Evolutionary conservation across 2,797 vertebrate species (phyloP).

Genomic region (Echiichthys vipera): DNA sequence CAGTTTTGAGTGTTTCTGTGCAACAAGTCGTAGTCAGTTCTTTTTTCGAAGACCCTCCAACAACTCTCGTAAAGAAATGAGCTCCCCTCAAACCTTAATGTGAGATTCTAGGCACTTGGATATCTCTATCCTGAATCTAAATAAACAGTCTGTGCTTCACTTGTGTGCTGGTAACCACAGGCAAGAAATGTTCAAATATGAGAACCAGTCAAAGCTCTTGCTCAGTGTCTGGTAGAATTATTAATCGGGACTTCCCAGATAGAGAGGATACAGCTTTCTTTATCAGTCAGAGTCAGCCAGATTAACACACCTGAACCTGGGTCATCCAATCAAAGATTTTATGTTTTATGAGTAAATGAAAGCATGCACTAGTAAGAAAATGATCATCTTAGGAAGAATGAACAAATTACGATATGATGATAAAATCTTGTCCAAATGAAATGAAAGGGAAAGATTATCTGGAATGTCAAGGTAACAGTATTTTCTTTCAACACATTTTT

Average conservation of each 20-base stretch:
- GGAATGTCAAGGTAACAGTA: neutral
- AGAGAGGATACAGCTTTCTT: neutral
- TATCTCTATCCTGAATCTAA: neutral
- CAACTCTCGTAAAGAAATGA: neutral
- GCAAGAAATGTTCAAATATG: neutral
- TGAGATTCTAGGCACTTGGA: neutral
- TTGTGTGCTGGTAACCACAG: neutral
- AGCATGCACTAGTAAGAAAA: neutral
- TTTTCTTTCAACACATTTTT: too few relatives aligned
- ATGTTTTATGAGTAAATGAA: neutral
- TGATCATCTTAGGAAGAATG: neutral
- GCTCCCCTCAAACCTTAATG: neutral
- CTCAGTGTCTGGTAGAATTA: neutral
- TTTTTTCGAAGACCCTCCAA: too few relatives aligned
- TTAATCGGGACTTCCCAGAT: neutral
- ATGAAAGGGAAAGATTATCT: neutral
- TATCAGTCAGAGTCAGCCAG: neutral
- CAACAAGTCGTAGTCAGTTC: too few relatives aligned
- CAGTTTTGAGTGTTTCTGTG: too few relatives aligned
- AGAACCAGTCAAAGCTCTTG: neutral
- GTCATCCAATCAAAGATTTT: neutral
- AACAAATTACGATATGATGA: neutral
- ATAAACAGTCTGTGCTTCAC: constrained; percentile 10
- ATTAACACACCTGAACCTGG: neutral
- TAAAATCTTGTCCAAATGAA: neutral